phyloP scores from a whole-genome alignment of 2,113 vertebrate genomes.

The Catharus bicknelli region DNA sequence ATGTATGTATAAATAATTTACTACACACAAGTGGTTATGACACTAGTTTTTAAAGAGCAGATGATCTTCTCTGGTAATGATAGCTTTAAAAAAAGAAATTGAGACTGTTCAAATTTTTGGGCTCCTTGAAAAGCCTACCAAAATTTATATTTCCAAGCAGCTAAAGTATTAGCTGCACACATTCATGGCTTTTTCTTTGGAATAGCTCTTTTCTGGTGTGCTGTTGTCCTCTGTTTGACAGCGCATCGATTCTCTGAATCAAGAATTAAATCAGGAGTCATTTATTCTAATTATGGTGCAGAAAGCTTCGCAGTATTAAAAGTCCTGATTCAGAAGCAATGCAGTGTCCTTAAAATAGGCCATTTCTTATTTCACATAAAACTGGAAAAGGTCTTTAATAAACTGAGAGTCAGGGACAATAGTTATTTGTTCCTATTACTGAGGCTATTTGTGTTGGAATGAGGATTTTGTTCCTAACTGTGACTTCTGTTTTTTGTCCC shows the following conservation, averaged over 20 bases:
- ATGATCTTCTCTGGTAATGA: neutral
- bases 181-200: neutral
- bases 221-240: neutral
- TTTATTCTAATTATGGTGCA: neutral
- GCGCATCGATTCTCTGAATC: neutral
- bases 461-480: neutral
- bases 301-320: neutral
- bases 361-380: neutral
- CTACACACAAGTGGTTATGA: neutral
- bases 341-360: neutral
- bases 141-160: neutral
- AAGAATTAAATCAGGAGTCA: neutral
- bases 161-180: neutral
- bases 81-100: neutral
- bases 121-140: neutral
- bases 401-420: neutral
- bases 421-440: conserved; percentile 2
- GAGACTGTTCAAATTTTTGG: neutral
- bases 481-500: neutral
- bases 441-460: neutral
- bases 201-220: neutral
- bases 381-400: neutral
- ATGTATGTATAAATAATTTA: neutral
- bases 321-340: neutral
- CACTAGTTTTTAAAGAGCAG: neutral